Base-by-base conservation (phyloP, 1,140 invertebrate genomes). In the Lepidostoma basale region DNA sequence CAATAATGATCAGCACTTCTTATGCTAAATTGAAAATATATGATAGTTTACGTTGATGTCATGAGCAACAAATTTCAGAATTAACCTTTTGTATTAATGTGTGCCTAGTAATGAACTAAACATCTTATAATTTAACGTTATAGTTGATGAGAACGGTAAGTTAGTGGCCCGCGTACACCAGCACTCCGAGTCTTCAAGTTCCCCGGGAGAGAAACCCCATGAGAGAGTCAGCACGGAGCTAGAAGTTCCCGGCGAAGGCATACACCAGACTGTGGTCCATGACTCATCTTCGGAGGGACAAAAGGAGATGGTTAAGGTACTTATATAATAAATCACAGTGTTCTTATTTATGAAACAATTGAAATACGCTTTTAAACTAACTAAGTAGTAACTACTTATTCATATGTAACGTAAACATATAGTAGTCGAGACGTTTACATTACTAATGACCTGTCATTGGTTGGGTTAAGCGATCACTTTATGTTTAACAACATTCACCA, bases 91-190 rank as follows among this genome's bases (percentile, higher is more conserved):
- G 14, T n/a, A 12, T 2, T 36, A n/a, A 2, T 36, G 33, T 1
- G 33, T 2, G 14, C 10, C 1, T 2, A 12, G 33, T 36, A 9
- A 12, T 2, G 9, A 36, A 12, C 14, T 9, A 36, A 36, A 36
- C 10, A 36, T 36, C 1, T 36, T 2, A 6, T 36, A 23, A 26
- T 23, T 54, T 54, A 3, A 40, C 12, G 40, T 44, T 62, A 44
- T 62, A 74, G 79, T 84, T 10, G 77, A 83, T 72, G 72, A 79
- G 62, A 80, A 85, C 65, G 84, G 82, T 1, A 79, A 85, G 69
- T 65, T 84, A 5, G 74, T 85, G 0, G 83, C 83, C 3, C 76
- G 79, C 16, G 64, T 85, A 3, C 79, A 83, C 58, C 80, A 83
- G 39, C 78, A 82, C 33, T 78, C 79, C 0, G 79, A 83, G 49